These are phyloP conservation scores for Columba janthina DNA, from an alignment of 2,113 vertebrate species.

Conservation along the genomic window DNA sequence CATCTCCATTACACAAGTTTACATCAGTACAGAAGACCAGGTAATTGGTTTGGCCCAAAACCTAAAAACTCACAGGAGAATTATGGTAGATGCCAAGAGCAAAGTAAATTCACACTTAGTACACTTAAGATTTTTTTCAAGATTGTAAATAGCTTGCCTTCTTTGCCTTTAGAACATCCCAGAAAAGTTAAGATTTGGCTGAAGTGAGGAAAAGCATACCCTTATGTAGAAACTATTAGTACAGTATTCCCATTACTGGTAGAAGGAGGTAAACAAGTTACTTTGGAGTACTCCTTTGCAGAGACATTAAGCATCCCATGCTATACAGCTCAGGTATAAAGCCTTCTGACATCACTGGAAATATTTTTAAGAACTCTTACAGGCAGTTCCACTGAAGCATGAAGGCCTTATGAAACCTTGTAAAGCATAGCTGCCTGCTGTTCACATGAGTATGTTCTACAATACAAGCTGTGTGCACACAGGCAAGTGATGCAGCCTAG, in stretches of 20 bases:
- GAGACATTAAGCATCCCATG: background rate
- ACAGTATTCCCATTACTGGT: background rate
- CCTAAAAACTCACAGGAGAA: background rate
- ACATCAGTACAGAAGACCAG: background rate
- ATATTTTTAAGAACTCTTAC: background rate
- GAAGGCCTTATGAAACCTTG: background rate
- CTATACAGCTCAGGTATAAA: background rate
- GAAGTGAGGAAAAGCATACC: background rate
- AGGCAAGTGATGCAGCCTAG: background rate
- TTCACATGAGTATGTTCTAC: rapidly evolving
- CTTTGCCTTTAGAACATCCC: background rate
- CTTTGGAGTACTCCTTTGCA: background rate
- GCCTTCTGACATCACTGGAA: background rate
- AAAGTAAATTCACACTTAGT: background rate
- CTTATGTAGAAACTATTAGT: background rate
- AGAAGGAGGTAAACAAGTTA: background rate
- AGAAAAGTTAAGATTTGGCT: background rate
- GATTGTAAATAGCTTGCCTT: background rate
- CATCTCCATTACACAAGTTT: background rate
- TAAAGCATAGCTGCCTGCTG: background rate
- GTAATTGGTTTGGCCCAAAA: background rate
- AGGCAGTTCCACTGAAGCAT: background rate
- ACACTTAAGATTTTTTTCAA: background rate
- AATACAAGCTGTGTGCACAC: background rate
- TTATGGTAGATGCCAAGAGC: background rate